Evolutionary conservation across 1,140 invertebrate species (phyloP).

Genomic region (Geopemphigus sp.): DNA sequence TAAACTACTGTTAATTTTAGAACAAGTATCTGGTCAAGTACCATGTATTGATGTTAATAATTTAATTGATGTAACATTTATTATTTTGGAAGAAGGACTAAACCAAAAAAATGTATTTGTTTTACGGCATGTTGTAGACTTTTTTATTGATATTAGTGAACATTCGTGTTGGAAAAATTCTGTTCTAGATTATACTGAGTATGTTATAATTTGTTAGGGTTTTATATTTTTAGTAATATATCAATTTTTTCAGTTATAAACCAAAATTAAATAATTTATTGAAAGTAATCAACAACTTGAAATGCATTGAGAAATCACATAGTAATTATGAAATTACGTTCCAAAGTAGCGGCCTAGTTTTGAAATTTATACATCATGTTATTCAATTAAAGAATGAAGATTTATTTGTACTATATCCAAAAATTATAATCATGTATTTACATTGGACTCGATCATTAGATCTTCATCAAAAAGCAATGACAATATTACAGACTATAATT

Average conservation of each 20-base stretch:
- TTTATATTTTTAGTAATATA: not conserved
- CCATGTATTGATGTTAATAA: slow-evolving; percentile 22
- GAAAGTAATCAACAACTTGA: not conserved
- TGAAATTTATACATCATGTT: slow-evolving; percentile 24
- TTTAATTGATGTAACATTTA: slow-evolving; percentile 37
- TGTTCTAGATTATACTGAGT: slow-evolving; percentile 17
- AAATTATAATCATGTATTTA: not conserved
- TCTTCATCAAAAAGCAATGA: not conserved
- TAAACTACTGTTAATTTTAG: slow-evolving; percentile 31
- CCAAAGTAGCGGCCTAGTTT: slow-evolving; percentile 2
- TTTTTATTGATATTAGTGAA: slow-evolving; percentile 45
- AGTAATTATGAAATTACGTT: not conserved
- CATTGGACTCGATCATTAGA: slow-evolving; percentile 20
- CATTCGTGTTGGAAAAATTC: slow-evolving; percentile 23
- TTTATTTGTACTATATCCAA: slow-evolving; percentile 6
- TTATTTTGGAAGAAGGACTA: slow-evolving; percentile 45
- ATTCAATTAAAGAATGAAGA: slow-evolving; percentile 26
- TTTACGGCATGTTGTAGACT: slow-evolving; percentile 25
- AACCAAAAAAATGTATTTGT: slow-evolving; percentile 16
- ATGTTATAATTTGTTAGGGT: not conserved
- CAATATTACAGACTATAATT: slow-evolving; percentile 35
- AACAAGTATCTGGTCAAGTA: slow-evolving; percentile 33
- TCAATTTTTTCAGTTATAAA: slow-evolving; percentile 20
- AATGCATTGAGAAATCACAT: not conserved
- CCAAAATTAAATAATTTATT: slow-evolving; percentile 18